Base-by-base conservation (phyloP, 2,113 vertebrate species). In the Steatornis caripensis region DNA sequence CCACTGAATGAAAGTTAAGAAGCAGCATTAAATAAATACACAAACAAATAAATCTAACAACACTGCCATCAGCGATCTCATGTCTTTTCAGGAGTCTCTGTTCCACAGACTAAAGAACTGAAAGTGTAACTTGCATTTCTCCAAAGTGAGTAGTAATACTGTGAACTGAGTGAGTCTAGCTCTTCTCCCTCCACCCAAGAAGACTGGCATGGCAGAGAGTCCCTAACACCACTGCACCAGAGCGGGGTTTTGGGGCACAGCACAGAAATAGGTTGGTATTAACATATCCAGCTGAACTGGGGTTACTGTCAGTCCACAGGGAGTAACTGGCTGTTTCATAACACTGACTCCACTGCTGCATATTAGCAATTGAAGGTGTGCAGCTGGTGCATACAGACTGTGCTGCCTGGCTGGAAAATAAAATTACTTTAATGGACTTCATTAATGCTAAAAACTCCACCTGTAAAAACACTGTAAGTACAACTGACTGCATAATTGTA, bases 211-310 rank as follows among this genome's bases (percentile, higher is more conserved):
- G 43, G 70, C 26, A 55, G 58, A 48, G 39, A 10, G 24, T 5
- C 66, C 41, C 69, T n/a, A n/a, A 60, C 9, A 17, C 11, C 68
- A 32, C 2, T 10, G 54, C 54, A 57, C 11, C 41, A 26, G 60
- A 3, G 19, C 2, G 32, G 43, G 21, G 8, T 12, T 54, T 58
- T 13, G 1, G 14, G 22, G 10, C 39, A 21, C 0, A 49, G 62
- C 29, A 12, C 36, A 72, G 82, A 57, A 39, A 26, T 15, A 39
- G 21, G 29, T 17, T 43, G 60, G 12, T 49, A 23, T 7, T 48
- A 65, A 69, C 20, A 4, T 1, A 9, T 16, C 22, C 30, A 75
- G 22, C 36, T 15, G 54, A 69, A 36, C 5, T 1, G 2, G 37
- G 22, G 46, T 30, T 53, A 19, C 58, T 45, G 53, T 9, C 2